Conservation (phyloP, 2,888 invertebrate genomes). For the Mimachlamys varia region DNA sequence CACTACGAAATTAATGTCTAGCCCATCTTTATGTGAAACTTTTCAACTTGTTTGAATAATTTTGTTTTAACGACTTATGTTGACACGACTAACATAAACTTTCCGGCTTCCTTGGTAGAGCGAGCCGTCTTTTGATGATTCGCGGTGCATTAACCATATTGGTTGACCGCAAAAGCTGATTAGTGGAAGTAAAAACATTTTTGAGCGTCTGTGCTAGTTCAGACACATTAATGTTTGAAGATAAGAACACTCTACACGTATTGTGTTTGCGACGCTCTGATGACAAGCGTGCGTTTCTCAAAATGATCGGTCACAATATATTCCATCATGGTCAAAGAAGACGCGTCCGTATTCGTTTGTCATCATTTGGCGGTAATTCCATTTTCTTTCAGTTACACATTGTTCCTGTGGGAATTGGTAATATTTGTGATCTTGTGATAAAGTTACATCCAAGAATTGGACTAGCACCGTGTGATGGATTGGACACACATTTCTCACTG, state of each 20-base stretch:
- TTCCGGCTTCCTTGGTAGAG: not conserved
- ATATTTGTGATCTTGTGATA: slow-evolving; percentile 31
- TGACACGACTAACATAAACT: not conserved
- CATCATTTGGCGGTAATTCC: slow-evolving; percentile 33
- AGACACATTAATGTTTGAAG: slow-evolving; percentile 15
- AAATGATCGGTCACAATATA: not conserved
- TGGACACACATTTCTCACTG: not conserved
- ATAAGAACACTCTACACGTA: not conserved
- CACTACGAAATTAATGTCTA: not conserved
- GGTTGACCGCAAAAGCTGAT: not conserved
- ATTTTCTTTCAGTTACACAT: slow-evolving; percentile 34
- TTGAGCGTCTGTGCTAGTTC: not conserved
- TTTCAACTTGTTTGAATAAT: not conserved
- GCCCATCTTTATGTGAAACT: slow-evolving; percentile 15
- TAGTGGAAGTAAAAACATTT: slow-evolving; percentile 1
- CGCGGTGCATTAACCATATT: not conserved
- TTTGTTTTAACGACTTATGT: not conserved
- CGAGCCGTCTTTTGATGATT: not conserved
- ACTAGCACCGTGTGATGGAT: slow-evolving; percentile 14
- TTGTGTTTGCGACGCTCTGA: not conserved
- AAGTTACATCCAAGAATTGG: slow-evolving; percentile 17
- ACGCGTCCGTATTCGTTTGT: not conserved
- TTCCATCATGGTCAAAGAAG: slow-evolving; percentile 27
- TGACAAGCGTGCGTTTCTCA: slow-evolving; percentile 18
- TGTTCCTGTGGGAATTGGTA: slow-evolving; percentile 2